phyloP scores from a whole-genome alignment of 2,797 vertebrate species.

The Hyperoplus immaculatus region DNA sequence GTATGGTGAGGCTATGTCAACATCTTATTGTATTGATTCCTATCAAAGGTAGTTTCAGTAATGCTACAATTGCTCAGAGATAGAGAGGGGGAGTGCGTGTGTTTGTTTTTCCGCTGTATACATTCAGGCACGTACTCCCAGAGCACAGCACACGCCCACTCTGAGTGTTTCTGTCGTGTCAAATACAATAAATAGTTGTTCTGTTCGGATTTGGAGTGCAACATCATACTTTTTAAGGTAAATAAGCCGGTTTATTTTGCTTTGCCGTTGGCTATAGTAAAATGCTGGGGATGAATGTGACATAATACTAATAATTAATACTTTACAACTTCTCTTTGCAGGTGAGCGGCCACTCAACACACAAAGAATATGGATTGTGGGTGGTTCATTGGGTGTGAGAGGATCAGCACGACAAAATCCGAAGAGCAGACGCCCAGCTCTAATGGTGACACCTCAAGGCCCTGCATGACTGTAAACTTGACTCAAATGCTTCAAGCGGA shows the following conservation, averaged over 20 bases:
- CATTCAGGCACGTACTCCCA: slow-evolving; percentile 58
- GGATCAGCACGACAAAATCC: slow-evolving; percentile 66
- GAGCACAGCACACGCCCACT: slow-evolving; percentile 72
- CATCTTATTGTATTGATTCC: background rate
- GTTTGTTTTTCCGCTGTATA: slow-evolving; percentile 4
- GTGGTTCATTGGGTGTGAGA: slow-evolving; percentile 80
- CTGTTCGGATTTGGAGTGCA: background rate
- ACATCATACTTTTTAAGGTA: background rate
- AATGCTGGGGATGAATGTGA: background rate
- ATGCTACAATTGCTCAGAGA: background rate
- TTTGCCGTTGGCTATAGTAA: background rate
- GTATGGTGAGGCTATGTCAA: slow-evolving; percentile 57
- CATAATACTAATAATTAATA: background rate
- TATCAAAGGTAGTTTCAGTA: background rate
- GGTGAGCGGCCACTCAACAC: slow-evolving; percentile 47
- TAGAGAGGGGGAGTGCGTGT: background rate
- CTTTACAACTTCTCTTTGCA: slow-evolving; percentile 42
- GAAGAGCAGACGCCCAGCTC: slow-evolving; percentile 61
- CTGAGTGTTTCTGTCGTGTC: background rate
- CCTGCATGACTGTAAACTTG: slow-evolving; percentile 81
- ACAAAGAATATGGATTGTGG: slow-evolving; percentile 67
- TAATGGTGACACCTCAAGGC: slow-evolving; percentile 76
- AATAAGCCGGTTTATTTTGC: background rate
- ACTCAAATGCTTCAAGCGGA: slow-evolving; percentile 72
- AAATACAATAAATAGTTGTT: slow-evolving; percentile 2